Conservation (phyloP, 2,113 vertebrate species). For the Formicarius rufipectus region DNA sequence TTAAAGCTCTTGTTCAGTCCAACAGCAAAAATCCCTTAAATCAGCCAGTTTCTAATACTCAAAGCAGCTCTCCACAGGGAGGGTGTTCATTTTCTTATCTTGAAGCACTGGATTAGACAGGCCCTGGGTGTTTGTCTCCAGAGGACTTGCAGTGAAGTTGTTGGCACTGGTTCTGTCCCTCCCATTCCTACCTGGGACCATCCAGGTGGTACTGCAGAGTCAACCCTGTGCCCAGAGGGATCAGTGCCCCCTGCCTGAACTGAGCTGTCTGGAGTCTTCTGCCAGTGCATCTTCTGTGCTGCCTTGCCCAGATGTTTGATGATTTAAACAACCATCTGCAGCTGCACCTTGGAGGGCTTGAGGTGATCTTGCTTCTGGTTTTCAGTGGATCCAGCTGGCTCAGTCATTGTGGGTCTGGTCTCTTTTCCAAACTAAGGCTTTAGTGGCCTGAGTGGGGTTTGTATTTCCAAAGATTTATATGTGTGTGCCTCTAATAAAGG, state of each 20-base stretch:
- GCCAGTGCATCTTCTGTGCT: neutral
- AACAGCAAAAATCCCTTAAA: neutral
- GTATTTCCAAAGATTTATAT: neutral
- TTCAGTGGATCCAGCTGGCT: neutral
- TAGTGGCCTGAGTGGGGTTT: neutral
- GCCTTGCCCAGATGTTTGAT: neutral
- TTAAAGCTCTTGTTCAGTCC: neutral
- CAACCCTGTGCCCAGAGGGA: neutral
- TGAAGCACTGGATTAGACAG: neutral
- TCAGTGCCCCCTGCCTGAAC: fast-evolving
- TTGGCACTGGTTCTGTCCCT: neutral
- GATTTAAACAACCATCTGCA: neutral
- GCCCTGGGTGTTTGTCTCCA: neutral
- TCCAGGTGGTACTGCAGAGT: neutral
- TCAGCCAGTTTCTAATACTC: neutral
- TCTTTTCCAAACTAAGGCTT: neutral
- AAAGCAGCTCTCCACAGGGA: neutral
- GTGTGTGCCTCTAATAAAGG: neutral
- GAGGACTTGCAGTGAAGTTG: neutral
- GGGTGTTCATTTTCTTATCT: neutral
- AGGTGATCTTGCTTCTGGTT: neutral
- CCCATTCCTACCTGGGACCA: neutral
- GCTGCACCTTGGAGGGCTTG: no score
- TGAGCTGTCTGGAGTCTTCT: neutral
- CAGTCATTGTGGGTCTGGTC: neutral